These are phyloP conservation scores for Marronus borbonicus DNA, from an alignment of 2,888 invertebrate genomes.

Conservation along the genomic window DNA sequence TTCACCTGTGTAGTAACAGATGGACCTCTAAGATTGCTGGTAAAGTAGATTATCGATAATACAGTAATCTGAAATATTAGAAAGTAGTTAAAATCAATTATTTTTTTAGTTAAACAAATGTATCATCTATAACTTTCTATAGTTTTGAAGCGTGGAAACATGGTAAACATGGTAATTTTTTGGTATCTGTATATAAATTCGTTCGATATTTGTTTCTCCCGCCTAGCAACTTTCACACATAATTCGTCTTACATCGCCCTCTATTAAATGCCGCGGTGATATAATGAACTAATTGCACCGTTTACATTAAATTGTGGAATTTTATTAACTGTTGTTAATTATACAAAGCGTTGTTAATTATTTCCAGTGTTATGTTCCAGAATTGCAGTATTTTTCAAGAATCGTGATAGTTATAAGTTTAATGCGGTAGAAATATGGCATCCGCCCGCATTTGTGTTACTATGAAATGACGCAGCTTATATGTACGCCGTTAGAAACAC, in stretches of 20 bases:
- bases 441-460: constrained; percentile 30
- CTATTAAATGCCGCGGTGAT: constrained; percentile 53
- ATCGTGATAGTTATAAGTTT: constrained; percentile 15
- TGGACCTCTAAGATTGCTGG: no score
- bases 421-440: background rate
- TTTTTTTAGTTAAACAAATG: no score
- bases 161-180: no score
- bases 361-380: constrained; percentile 15
- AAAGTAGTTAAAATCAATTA: no score
- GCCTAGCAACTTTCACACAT: background rate
- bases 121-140: no score
- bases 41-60: no score
- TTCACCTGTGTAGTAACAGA: no score
- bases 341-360: constrained; percentile 36
- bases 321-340: constrained; percentile 34
- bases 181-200: no score
- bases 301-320: constrained; percentile 30
- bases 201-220: constrained; percentile 43
- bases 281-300: constrained; percentile 21
- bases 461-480: constrained; percentile 59
- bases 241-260: constrained; percentile 49
- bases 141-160: no score
- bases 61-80: no score
- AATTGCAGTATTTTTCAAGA: background rate
- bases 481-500: constrained; percentile 55